Evolutionary conservation across 2,888 invertebrate species (phyloP), one percentile per base, ranked within the genome.

Genomic region (Drosophila cracens): DNA sequence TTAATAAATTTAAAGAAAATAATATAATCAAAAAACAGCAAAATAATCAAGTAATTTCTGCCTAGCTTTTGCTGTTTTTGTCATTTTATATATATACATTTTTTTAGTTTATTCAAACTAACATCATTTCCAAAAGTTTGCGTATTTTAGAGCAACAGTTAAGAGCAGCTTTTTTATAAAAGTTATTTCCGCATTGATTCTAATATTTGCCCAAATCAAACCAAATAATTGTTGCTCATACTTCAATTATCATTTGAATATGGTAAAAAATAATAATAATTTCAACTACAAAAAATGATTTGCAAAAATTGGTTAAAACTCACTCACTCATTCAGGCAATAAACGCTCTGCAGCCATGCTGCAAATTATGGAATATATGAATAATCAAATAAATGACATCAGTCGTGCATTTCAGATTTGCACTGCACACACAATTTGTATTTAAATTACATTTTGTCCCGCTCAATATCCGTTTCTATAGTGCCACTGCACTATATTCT

Each of bases 391-490:
- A 21, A 16, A 16, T 46, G 3, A 46, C 4, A 1, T 46, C 2
- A 46, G 4, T 46, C 13, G 21, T n/a, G 21, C 43, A 43, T 43
- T 49, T 58, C 64, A 13, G 10, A 40, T n/a, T n/a, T 11, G 34
- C 27, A 46, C 2, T 33, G 36, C 49, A 76, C 49, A 59, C 66
- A 63, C 67, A 58, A 56, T 73, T 62, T 58, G 31, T 43, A 53
- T 64, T 71, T 72, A 40, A n/a, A 33, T 49, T 18, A 52, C 31
- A 48, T 33, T 49, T 53, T 62, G 11, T 54, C 2, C 43, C 29
- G 72, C 81, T 75, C 70, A 79, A 85, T 89, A 84, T 85, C 87
- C 85, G 87, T 61, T 83, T 84, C 61, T 63, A 77, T 80, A 77
- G 66, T 75, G 71, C 69, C 70, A 65, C 53, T 79, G 82, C 83